Percentiles rank a stretch among this genome's conserved stretches.
Conservation (phyloP, 2,888 invertebrate species). For the Bimastos eiseni region DNA sequence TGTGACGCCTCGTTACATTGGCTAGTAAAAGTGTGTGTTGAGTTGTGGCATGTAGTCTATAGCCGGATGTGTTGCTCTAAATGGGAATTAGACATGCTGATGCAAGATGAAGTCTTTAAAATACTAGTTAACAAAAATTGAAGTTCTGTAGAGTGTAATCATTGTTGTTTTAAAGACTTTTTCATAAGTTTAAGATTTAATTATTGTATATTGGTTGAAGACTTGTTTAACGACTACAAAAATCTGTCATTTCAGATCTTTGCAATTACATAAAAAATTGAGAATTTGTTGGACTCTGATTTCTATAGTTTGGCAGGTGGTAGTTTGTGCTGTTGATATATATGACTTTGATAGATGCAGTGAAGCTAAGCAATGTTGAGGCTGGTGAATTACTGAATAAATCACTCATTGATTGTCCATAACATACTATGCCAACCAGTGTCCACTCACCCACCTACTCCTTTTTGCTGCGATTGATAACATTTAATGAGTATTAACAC, state of each 20-base stretch:
- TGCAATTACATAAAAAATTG: background rate
- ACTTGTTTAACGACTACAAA: background rate
- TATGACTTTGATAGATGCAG: background rate
- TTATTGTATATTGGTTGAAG: background rate
- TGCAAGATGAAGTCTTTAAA: background rate
- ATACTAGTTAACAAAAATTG: background rate
- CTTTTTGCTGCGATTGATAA: background rate
- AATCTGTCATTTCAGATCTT: background rate
- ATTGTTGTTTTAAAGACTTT: background rate
- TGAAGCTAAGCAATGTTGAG: background rate
- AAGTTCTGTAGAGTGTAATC: background rate
- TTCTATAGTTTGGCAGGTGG: background rate
- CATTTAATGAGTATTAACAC: background rate
- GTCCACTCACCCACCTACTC: background rate
- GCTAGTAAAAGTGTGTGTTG: background rate
- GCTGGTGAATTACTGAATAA: too few relatives aligned
- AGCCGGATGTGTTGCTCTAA: background rate
- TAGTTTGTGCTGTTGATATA: background rate
- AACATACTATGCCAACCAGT: background rate
- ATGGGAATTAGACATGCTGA: background rate
- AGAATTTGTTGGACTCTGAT: background rate
- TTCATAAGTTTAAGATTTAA: background rate
- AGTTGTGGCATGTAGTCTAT: background rate
- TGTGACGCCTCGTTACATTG: background rate
- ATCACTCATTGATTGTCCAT: background rate